Base-by-base conservation (phyloP, 2,888 invertebrate genomes). In the Lepidochrysops patricia region DNA sequence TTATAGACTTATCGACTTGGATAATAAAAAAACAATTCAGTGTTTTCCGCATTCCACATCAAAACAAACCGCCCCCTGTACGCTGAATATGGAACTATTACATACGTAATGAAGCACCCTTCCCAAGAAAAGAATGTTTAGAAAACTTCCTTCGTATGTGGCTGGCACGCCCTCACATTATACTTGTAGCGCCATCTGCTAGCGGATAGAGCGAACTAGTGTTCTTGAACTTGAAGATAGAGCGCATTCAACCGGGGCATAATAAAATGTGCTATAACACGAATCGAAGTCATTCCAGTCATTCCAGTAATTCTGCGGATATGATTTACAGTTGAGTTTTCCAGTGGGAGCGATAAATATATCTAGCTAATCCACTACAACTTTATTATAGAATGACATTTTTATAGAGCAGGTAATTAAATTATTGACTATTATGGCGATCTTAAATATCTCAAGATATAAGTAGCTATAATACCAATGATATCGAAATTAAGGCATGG, bases 11-110 rank as follows among this genome's bases (percentile, higher is more conserved):
- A n/a, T n/a, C n/a, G n/a, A n/a, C n/a, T n/a, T n/a, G n/a, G n/a
- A n/a, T 4, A 35, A 34, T 5, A 35, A 35, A 35, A 32, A 35
- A 5, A n/a, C 5, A 13, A 35, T 35, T n/a, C 35, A 13, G n/a
- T 13, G 5, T 35, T 35, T 35, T 35, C 4, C 19, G 43, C 15
- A 43, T 23, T 43, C 19, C 43, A 43, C 4, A 2, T 4, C 43
- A 43, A 43, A 19, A 34, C 65, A 67, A 70, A 83, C 74, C 77
- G 89, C 88, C 89, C 86, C 87, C 89, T 89, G 73, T 78, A 64
- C 66, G 67, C 74, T 73, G 75, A 75, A 74, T 72, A 66, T 64
- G 71, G 80, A 84, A 89, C 89, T 88, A 84, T 71, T 71, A 80
- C 72, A 71, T 65, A 68, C 63, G 72, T 77, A 77, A 81, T 77